Evolutionary conservation across 2,797 vertebrate genomes (phyloP).

Genomic region (Galago senegalensis): DNA sequence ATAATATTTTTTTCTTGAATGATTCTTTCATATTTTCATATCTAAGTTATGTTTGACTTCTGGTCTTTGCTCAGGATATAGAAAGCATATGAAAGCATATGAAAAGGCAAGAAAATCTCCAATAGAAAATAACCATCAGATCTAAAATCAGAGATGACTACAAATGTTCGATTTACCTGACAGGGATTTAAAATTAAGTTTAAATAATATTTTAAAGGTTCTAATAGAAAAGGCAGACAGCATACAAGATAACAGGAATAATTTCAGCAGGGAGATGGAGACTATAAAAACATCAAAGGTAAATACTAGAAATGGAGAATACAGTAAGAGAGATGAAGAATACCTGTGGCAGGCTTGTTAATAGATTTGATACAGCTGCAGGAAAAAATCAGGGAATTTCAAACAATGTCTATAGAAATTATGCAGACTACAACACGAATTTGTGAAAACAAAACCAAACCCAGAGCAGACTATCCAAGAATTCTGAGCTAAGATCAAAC

Average conservation of each 20-base stretch:
- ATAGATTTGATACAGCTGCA: constrained; percentile 26
- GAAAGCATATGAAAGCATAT: constrained; percentile 13
- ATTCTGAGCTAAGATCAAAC: neutral
- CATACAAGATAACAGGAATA: constrained; percentile 29
- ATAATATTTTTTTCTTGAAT: constrained; percentile 21
- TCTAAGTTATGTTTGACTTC: neutral
- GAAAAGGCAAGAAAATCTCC: neutral
- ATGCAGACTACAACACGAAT: neutral
- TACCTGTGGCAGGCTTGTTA: neutral
- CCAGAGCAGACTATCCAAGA: neutral
- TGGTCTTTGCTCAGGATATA: constrained; percentile 24
- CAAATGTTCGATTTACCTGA: constrained; percentile 42
- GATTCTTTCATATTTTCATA: neutral
- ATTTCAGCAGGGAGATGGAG: constrained; percentile 47
- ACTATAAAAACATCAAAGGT: constrained; percentile 13
- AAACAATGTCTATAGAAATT: constrained; percentile 44
- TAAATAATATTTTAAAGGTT: constrained; percentile 4
- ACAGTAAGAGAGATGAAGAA: neutral
- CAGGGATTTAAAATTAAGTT: constrained; percentile 2
- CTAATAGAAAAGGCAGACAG: constrained; percentile 1
- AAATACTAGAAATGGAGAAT: constrained; percentile 4
- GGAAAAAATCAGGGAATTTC: constrained; percentile 32
- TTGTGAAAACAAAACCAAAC: neutral
- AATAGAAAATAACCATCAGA: constrained; percentile 3
- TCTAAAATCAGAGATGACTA: constrained; percentile 10